Base-by-base conservation (phyloP, 2,113 vertebrate genomes). In the Ursus arctos region DNA sequence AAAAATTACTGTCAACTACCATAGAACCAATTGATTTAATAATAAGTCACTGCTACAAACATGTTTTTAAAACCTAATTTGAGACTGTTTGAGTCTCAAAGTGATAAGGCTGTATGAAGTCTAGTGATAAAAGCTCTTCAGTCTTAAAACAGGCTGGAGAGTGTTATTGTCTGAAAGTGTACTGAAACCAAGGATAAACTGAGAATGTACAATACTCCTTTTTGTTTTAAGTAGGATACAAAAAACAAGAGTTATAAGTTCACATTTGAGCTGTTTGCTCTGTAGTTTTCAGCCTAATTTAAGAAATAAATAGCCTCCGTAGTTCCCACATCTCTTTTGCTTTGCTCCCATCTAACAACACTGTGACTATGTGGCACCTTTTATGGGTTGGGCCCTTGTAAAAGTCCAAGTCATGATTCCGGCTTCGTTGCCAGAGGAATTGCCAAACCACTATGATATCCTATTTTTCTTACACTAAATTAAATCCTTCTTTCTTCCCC, bases 401-500 rank as follows among this genome's bases (percentile, higher is more conserved):
- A 69, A 81, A 61, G 33, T 36, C 21, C n/a, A 47, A 72, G 63
- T 51, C 92, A 24, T 49, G 61, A 15, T 26, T 26, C n/a, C 83
- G 83, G 55, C 82, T 91, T 82, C 15, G 14, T 72, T 86, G 61
- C 26, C 84, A 81, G 33, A 89, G 76, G 49, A 83, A 57, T n/a
- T 84, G 49, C 84, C 93, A 97, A n/a, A 81, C 71, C 92, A 80
- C 61, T 63, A 4, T 51, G 74, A 74, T 86, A 22, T 4, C 67
- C 88, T 80, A 0, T 72, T 67, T 96, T 71, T 84, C 84, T 88
- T 87, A 33, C 10, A 76, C 55, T 69, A 76, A 95, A 96, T 95
- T 72, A 94, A 74, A 77, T 89, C 72, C 83, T 80, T 65, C 65
- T 85, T 33, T 95, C 79, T 83, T 94, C 88, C 61, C 59, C 74